Percentiles rank a stretch among this genome's conserved stretches.
phyloP scores from a whole-genome alignment of 2,113 vertebrate species.

The Otis tarda region DNA sequence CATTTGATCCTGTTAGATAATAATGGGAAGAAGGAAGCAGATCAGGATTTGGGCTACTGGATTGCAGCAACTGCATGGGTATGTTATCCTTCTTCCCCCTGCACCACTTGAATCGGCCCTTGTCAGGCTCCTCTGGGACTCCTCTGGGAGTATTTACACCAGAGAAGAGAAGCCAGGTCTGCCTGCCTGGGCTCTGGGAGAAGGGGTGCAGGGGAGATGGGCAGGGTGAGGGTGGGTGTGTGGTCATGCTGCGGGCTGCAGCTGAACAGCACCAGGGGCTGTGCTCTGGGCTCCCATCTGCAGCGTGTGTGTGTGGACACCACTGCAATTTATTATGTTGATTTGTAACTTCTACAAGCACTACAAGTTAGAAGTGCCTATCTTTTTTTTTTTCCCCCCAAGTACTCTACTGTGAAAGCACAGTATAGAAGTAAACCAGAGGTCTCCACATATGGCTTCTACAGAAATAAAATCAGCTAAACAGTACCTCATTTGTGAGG shows the following conservation, averaged over 20 bases:
- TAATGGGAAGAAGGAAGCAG: neutral
- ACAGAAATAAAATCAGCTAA: neutral
- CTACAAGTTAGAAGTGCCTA: neutral
- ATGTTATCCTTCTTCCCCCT: neutral
- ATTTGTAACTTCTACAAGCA: neutral
- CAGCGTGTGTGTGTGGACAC: rapidly evolving
- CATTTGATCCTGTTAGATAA: neutral
- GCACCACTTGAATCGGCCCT: neutral
- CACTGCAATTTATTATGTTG: neutral
- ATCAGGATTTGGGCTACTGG: neutral
- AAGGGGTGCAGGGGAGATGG: neutral
- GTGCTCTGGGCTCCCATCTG: rapidly evolving
- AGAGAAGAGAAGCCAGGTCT: neutral
- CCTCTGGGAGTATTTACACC: neutral
- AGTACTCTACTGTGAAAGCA: neutral
- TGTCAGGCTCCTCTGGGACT: neutral
- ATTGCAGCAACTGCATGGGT: neutral
- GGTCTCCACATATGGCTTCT: neutral
- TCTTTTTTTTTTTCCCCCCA: too few species aligned
- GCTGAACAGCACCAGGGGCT: neutral
- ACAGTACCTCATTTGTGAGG: neutral
- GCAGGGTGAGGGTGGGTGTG: neutral
- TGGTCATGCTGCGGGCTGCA: rapidly evolving
- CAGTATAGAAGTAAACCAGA: neutral
- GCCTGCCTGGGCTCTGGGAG: neutral